Percentiles rank a stretch among this genome's conserved stretches.
Evolutionary conservation across 2,113 vertebrate species (phyloP).

Genomic region (Pholis gunnellus): DNA sequence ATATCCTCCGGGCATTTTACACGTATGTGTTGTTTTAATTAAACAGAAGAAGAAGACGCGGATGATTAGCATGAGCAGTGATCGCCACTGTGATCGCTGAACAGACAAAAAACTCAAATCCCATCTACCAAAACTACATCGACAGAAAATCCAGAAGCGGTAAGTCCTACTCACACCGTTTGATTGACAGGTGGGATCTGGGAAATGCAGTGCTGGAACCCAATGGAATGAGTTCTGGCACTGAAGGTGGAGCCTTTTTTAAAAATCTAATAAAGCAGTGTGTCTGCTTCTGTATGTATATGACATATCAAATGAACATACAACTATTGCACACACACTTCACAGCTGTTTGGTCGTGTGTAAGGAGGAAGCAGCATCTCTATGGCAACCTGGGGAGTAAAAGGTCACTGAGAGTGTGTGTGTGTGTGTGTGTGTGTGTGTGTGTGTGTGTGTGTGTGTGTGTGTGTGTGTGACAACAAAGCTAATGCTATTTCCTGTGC

Average conservation of each 20-base stretch:
- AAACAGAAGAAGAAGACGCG: not conserved
- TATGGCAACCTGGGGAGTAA: conserved; percentile 74
- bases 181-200: conserved; percentile 12
- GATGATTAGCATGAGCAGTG: not conserved
- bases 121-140: not conserved
- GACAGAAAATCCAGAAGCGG: not conserved
- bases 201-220: not conserved
- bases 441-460: conserved; percentile 57
- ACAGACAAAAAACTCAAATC: not conserved
- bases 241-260: not conserved
- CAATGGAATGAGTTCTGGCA: not conserved
- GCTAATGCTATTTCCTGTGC: conserved; percentile 81
- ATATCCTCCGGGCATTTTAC: not conserved
- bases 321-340: conserved; percentile 9
- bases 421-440: conserved; percentile 42
- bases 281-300: not conserved
- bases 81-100: not conserved
- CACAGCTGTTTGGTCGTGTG: conserved; percentile 26
- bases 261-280: conserved; percentile 18
- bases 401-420: conserved; percentile 64
- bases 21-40: not conserved
- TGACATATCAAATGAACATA: conserved; percentile 1
- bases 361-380: conserved; percentile 54
- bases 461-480: conserved; percentile 56
- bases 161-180: not conserved